A percentile compares a stretch with the other conserved stretches of the same genome.
Conservation (phyloP, 1,140 invertebrate species). For the Aphidius ervi region DNA sequence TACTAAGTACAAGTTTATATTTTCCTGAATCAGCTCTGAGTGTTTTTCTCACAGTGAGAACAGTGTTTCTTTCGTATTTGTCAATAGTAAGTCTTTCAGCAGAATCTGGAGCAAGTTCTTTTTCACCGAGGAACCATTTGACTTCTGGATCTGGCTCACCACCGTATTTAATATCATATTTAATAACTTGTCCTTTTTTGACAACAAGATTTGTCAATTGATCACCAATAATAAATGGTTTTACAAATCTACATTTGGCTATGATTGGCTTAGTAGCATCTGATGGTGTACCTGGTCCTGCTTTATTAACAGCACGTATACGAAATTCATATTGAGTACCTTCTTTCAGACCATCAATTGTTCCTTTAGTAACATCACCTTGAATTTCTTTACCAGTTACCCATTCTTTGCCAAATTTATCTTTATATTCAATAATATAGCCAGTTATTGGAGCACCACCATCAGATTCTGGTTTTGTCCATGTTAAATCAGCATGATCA, state of each 20-base stretch:
- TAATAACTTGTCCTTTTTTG: conserved; percentile 90
- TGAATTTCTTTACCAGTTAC: conserved; percentile 73
- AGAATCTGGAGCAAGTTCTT: conserved; percentile 67
- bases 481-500: conserved; percentile 90
- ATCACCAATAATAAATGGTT: conserved; percentile 88
- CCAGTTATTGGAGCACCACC: conserved; percentile 92
- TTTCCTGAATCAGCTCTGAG: conserved; percentile 85
- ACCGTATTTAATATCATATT: conserved; percentile 90
- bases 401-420: conserved; percentile 90
- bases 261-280: conserved; percentile 92
- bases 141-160: conserved; percentile 93
- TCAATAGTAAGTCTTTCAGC: conserved; percentile 77
- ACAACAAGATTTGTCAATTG: conserved; percentile 80
- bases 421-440: conserved; percentile 91
- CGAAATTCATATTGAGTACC: conserved; percentile 95
- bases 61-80: conserved; percentile 85
- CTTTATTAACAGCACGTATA: conserved; percentile 92
- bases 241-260: conserved; percentile 92
- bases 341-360: conserved; percentile 88
- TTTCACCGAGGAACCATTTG: conserved; percentile 72
- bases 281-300: conserved; percentile 90
- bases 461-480: conserved; percentile 84
- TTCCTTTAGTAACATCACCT: conserved; percentile 70
- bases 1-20: conserved; percentile 80
- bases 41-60: conserved; percentile 82